Evolutionary conservation across 2,888 invertebrate species (phyloP), one percentile per base, ranked within the genome.

Genomic region (Petrolisthes manimaculis): DNA sequence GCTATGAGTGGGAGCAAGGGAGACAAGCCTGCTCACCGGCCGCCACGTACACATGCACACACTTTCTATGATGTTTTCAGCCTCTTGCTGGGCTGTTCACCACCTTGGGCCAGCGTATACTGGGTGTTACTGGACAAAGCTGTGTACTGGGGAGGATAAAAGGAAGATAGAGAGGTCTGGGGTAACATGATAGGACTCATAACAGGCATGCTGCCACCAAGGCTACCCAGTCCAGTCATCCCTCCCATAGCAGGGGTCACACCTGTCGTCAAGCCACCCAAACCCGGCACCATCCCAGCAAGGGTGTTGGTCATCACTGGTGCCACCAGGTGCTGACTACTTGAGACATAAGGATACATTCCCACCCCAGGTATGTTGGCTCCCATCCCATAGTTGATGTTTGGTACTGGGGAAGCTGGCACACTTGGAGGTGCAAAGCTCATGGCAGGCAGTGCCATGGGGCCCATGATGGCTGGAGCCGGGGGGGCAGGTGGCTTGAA

Each of bases 31-130:
- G 83, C 54, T 51, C 71, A 75, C 82, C 83, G 77, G n/a, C 67
- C 84, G 84, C 78, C 84, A 75, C 56, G 79, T 37, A 88, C 82
- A 82, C 90, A 89, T 89, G 89, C 89, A 89, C 87, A 89, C 89
- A 89, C 88, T 83, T 78, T 75, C 92, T 96, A 96, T 93, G 96
- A 96, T 92, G 97, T 97, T 94, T 97, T 97, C 95, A 97, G 96
- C 94, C 97, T 97, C 94, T 97, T 97, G 94, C 96, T 97, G 89
- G 97, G 97, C 93, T 97, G 97, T 93, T 96, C 94, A 51, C 95
- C 95, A 89, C 95, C 94, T 91, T 93, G 93, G 55, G 91, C 89
- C 89, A 91, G 89, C 74, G 91, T 83, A 91, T 94, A 94, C 91
- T 93, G 93, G 92, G 94, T 94, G 92, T 93, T 93, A 81, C 89